Conservation (phyloP, 2,888 invertebrate species). For the Andrena marginata region DNA sequence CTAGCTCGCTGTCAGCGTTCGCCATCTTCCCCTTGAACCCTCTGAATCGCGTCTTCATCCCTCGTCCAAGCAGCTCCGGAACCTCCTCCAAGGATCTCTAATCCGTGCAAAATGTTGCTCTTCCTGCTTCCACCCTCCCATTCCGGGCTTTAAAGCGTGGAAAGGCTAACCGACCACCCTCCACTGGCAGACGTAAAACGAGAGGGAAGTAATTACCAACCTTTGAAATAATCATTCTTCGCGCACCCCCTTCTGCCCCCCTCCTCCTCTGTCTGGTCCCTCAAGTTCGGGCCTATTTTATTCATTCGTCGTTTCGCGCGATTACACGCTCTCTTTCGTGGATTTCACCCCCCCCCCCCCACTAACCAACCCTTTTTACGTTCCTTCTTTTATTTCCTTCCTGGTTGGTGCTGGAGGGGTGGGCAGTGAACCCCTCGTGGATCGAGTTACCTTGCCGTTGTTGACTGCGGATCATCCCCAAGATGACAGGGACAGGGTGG, state of each 20-base stretch:
- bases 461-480: no score
- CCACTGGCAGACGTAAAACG: constrained; percentile 70
- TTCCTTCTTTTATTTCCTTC: constrained; percentile 59
- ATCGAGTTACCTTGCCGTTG: not conserved
- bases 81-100: constrained; percentile 73
- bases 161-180: constrained; percentile 66
- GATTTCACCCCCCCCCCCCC: not conserved
- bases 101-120: constrained; percentile 82
- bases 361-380: not conserved
- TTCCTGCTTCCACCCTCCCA: constrained; percentile 18
- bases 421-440: not conserved
- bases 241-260: constrained; percentile 36
- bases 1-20: constrained; percentile 58
- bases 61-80: constrained; percentile 47
- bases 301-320: constrained; percentile 64
- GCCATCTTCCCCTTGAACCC: constrained; percentile 50
- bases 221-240: constrained; percentile 79
- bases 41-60: constrained; percentile 59
- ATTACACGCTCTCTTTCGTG: constrained; percentile 46
- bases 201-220: constrained; percentile 82
- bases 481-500: no score
- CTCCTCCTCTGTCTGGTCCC: constrained; percentile 30
- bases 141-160: constrained; percentile 53
- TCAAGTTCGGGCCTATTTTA: constrained; percentile 62
- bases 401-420: not conserved